Evolutionary conservation across 2,888 invertebrate species (phyloP), one percentile per base, ranked within the genome.

Genomic region (Terebella lapidaria): DNA sequence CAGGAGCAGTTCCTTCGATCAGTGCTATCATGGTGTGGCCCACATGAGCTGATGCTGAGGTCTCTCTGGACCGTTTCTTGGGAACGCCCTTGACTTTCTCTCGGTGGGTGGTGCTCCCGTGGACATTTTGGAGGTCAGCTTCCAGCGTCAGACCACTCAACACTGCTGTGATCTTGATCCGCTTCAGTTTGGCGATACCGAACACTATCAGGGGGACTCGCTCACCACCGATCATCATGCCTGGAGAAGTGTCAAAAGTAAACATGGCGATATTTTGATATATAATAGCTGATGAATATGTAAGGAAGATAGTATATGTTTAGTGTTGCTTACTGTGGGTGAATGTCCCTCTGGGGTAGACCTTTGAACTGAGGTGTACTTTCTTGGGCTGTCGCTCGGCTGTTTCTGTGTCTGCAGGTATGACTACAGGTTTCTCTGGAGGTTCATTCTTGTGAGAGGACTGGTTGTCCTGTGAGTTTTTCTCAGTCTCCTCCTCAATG

Each of bases 81-180:
- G 73, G 57, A 28, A 77, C 74, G 35, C 77, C 81, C 71, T 78
- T 77, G 54, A 79, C 75, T 62, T 91, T 89, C 72, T 93, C 92
- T n/a, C 93, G 87, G 77, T 92, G 92, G 0, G 93, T 92, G 35
- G 92, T 84, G 70, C 92, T 92, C n/a, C 90, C 89, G 76, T 94
- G 92, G 10, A 95, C 84, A 60, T 91, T 91, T 20, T 91, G 90
- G 59, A 96, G 89, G 83, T 95, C 94, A 0, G 94, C 94, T 80
- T 96, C 95, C 64, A 96, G 83, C 82, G 95, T 95, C 54, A 96
- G 83, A 0, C 95, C 95, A 71, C 94, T 94, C 1, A 96, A 83
- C 0, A 94, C 92, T 0, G 95, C 95, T 63, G 94, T 83, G 5
- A 80, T 72, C 26, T 72, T 70, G 45, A 78, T 73, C 45, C 72